A percentile compares a stretch with the other conserved stretches of the same genome.
These are phyloP conservation scores for Pocillopora verrucosa DNA, from an alignment of 64 coral and sea anemone species.

Conservation along the genomic window DNA sequence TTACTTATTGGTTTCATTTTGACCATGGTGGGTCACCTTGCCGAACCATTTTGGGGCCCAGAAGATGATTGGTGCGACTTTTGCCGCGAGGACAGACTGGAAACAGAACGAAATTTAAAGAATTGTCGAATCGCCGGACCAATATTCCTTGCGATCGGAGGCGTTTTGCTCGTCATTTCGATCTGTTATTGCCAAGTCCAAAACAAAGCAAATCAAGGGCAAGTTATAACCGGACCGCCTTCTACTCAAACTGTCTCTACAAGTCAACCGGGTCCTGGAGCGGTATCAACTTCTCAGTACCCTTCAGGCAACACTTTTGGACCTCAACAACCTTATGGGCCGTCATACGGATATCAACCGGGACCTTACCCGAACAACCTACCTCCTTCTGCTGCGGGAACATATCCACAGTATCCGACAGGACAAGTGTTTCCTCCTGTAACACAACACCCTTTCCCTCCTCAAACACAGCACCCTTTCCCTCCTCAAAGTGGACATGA, in stretches of 20 bases:
- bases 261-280: background rate
- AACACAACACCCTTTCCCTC: background rate
- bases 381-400: background rate
- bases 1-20: constrained; percentile 36
- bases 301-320: background rate
- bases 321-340: constrained; percentile 5
- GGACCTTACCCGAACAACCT: background rate
- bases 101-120: constrained; percentile 12
- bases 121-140: constrained; percentile 54
- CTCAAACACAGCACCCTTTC: background rate
- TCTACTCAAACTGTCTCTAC: background rate
- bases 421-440: background rate
- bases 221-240: background rate
- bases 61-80: constrained; percentile 52
- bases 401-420: background rate
- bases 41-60: constrained; percentile 17
- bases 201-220: background rate
- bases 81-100: constrained; percentile 30
- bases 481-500: background rate
- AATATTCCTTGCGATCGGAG: constrained; percentile 8
- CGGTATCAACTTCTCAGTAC: background rate
- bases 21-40: constrained; percentile 28
- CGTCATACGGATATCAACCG: background rate
- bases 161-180: background rate
- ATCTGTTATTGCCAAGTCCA: background rate